Evolutionary conservation across 2,797 vertebrate species (phyloP).

Genomic region (Morus bassanus): DNA sequence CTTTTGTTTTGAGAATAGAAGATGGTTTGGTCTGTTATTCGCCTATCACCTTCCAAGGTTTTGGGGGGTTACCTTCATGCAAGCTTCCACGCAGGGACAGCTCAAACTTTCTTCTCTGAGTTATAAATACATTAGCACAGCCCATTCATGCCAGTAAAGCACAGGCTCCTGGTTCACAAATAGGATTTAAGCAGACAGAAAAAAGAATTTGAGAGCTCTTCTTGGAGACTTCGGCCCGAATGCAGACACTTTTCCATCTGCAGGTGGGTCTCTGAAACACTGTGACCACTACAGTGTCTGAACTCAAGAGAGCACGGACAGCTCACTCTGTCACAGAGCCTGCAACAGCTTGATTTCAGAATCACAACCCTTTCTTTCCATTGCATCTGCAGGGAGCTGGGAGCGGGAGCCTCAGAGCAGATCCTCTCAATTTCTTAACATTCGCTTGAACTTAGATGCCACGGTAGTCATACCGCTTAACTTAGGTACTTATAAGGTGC

Average conservation of each 20-base stretch:
- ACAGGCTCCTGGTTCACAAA: background rate
- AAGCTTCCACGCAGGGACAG: background rate
- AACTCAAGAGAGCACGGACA: background rate
- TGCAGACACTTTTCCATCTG: background rate
- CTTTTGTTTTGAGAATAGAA: background rate
- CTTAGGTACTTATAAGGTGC: slow-evolving; percentile 33
- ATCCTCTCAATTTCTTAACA: background rate
- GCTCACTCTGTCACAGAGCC: background rate
- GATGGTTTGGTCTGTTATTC: background rate
- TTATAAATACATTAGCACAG: background rate
- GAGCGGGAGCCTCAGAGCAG: background rate
- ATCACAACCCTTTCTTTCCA: background rate
- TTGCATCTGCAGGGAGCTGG: background rate
- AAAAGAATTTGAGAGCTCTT: background rate
- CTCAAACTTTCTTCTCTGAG: background rate
- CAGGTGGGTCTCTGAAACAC: background rate
- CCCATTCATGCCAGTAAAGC: background rate
- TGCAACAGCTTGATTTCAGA: background rate
- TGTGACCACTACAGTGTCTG: background rate
- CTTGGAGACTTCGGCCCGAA: background rate
- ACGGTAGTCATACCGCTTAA: background rate
- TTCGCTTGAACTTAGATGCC: background rate
- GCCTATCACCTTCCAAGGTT: background rate
- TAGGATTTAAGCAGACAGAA: background rate
- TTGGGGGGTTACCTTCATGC: background rate